Conservation (phyloP, 1,140 invertebrate species). For the Plutomurus gul region DNA sequence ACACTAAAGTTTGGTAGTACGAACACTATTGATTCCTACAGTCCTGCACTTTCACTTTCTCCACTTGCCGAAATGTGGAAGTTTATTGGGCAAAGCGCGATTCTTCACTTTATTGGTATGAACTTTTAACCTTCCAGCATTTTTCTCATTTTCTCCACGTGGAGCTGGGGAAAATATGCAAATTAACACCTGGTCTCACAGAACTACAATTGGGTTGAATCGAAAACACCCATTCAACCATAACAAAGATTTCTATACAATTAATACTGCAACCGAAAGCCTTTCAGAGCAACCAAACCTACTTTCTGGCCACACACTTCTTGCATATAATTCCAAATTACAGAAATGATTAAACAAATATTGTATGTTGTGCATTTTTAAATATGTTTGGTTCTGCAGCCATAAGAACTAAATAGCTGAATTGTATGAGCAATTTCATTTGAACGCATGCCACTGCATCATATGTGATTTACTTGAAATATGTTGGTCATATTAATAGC, state of each 20-base stretch:
- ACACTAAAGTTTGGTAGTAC: background rate
- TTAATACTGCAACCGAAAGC: no score
- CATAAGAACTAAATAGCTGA: no score
- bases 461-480: no score
- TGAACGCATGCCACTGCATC: no score
- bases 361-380: background rate
- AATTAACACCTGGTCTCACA: slow-evolving; percentile 10
- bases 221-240: no score
- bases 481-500: no score
- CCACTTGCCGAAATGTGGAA: background rate
- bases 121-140: background rate
- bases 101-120: background rate
- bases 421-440: no score
- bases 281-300: no score
- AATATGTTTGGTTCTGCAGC: no score
- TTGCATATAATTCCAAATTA: background rate
- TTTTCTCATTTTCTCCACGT: background rate
- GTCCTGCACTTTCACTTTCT: background rate
- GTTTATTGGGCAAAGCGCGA: background rate
- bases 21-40: background rate
- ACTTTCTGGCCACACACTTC: background rate
- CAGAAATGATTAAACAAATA: background rate
- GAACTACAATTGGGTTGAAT: no score
- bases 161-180: background rate
- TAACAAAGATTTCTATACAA: no score